Evolutionary conservation across 2,888 invertebrate genomes (phyloP), one percentile per base, ranked within the genome.

Genomic region (Hydriomena furcata): DNA sequence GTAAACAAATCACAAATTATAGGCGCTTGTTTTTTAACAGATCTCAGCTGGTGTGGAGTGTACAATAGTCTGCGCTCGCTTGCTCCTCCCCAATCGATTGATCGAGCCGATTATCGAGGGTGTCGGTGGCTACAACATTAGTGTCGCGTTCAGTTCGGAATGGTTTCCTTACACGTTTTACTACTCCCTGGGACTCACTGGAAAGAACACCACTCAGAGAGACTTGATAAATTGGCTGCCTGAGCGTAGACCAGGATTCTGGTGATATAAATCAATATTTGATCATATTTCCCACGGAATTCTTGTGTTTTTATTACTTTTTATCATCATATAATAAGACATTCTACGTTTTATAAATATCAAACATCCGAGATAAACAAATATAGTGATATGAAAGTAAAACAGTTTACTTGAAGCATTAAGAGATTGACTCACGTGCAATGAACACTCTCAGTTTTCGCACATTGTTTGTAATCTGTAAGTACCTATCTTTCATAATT

Each of bases 51-150:
- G 87, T 0, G 58, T 84, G 4, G 79, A 84, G 25, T 76, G 75
- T 25, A 84, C 77, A 1, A 85, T 88, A 23, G 63, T 73, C 1
- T 88, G 88, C 47, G 85, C 73, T 12, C 71, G 76, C 0, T 43
- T 87, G 21, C 24, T 65, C 8, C 55, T 87, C 53, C 88, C 87
- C 0, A 86, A 83, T 49, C 73, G 82, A 1, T 55, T 78, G 6
- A 27, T 63, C 1, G 44, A 28, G 0, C 87, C 87, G 0, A 1
- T 8, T 0, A 69, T 87, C 4, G 44, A 62, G 0, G 87, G 87
- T n/a, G 70, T 88, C 0, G 84, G 85, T 0, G 78, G 82, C 1
- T 86, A 79, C 66, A 87, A 88, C 53, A 71, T 87, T 21, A 73
- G 76, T 1, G 1, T 88, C 0, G 35, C 53, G 2, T 79, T 87